A percentile compares a stretch with the other conserved stretches of the same genome.
These are phyloP conservation scores for Cygnus atratus DNA, from an alignment of 2,113 vertebrate genomes.

Conservation along the genomic window DNA sequence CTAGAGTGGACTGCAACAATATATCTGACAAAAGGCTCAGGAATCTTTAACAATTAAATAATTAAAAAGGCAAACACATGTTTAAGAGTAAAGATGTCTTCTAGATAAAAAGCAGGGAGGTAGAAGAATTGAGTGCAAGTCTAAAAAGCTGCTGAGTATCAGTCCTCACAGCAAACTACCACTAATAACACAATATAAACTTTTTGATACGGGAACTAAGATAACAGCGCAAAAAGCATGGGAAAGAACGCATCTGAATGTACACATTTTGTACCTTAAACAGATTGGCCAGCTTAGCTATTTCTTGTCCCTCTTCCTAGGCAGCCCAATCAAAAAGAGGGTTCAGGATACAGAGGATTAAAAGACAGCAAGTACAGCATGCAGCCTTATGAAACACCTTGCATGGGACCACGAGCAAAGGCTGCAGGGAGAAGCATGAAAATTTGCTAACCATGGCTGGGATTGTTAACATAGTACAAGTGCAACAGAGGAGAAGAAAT, in stretches of 20 bases:
- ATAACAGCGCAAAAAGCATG: rapidly evolving
- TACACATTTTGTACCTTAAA: neutral
- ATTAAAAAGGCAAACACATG: neutral
- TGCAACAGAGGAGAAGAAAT: neutral
- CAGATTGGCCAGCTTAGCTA: neutral
- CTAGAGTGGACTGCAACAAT: neutral
- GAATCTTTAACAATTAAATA: neutral
- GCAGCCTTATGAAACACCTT: neutral
- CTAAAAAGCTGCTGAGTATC: neutral
- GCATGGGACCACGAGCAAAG: neutral
- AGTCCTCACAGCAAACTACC: neutral
- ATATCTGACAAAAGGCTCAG: neutral
- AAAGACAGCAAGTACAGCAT: neutral
- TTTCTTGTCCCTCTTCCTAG: neutral
- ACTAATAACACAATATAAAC: neutral
- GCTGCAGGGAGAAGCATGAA: neutral
- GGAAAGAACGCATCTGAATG: neutral
- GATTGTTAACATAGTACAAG: neutral
- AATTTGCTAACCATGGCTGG: neutral
- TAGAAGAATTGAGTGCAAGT: neutral
- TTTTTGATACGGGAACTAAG: neutral
- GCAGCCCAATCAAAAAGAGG: neutral
- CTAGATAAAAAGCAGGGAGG: neutral
- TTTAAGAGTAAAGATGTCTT: neutral
- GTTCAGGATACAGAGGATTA: neutral